phyloP scores from a whole-genome alignment of 1,140 invertebrate species.

The Nixonia krombeini region DNA sequence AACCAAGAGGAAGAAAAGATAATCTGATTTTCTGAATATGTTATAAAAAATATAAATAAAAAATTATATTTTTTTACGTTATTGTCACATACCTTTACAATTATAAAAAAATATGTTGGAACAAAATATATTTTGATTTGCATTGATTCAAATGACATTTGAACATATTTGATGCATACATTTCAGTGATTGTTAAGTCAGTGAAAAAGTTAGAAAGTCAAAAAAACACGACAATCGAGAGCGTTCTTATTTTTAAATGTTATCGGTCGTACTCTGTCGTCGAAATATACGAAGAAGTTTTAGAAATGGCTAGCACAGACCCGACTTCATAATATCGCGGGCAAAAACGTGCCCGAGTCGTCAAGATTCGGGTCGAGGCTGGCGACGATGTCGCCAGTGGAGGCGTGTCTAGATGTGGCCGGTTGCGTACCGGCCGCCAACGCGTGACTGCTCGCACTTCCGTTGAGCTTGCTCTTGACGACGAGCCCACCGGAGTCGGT shows the following conservation, averaged over 20 bases:
- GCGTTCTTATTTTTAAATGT: no score
- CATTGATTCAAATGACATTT: no score
- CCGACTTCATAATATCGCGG: slow-evolving; percentile 74
- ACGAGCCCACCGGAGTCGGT: slow-evolving; percentile 49
- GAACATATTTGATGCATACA: no score
- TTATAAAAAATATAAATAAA: background rate
- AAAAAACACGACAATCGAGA: no score
- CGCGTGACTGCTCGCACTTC: slow-evolving; percentile 67
- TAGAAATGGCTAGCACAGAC: slow-evolving; percentile 68
- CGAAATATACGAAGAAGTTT: slow-evolving; percentile 20
- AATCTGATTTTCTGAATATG: background rate
- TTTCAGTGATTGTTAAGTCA: no score
- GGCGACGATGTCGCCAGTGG: slow-evolving; percentile 68
- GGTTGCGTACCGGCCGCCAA: slow-evolving; percentile 60
- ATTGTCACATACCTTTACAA: background rate
- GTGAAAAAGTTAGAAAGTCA: no score
- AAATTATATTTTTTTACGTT: slow-evolving; percentile 1
- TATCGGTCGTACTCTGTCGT: no score
- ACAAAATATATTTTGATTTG: no score
- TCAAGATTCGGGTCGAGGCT: slow-evolving; percentile 75
- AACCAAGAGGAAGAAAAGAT: background rate
- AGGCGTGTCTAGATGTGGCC: slow-evolving; percentile 65
- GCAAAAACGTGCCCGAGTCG: slow-evolving; percentile 78
- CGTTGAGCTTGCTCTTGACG: slow-evolving; percentile 68
- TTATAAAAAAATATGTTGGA: background rate